These are phyloP conservation scores for Eptatretus burgeri DNA, from an alignment of 2,113 vertebrate species.

Conservation along the genomic window DNA sequence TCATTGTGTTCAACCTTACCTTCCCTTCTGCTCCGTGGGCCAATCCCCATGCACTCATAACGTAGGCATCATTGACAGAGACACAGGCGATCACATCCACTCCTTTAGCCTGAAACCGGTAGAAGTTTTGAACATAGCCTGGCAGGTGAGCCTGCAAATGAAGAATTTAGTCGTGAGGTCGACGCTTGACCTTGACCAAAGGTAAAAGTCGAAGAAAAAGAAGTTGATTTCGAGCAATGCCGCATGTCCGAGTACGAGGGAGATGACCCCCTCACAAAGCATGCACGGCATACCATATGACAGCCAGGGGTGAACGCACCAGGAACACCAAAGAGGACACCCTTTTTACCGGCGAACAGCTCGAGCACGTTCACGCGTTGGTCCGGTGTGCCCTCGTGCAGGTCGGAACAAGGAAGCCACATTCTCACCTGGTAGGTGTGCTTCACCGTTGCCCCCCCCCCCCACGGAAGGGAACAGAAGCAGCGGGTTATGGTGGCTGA, in stretches of 20 bases:
- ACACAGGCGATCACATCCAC: conserved; percentile 34
- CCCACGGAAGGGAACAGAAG: too few relatives aligned
- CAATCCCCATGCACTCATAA: conserved; percentile 42
- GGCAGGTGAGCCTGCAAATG: conserved; percentile 25
- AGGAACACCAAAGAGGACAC: conserved; percentile 45
- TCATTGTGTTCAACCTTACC: too few relatives aligned
- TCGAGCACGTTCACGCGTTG: conserved; percentile 30
- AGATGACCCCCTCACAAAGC: too few relatives aligned
- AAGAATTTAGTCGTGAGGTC: too few relatives aligned
- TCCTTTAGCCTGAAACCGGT: conserved; percentile 25
- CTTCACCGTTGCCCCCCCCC: too few relatives aligned
- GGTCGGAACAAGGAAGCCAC: conserved; percentile 26
- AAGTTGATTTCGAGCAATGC: too few relatives aligned
- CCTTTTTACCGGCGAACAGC: conserved; percentile 45
- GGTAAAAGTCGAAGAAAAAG: too few relatives aligned
- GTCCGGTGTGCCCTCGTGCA: conserved; percentile 35
- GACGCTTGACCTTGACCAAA: too few relatives aligned
- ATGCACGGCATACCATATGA: conserved; percentile 23
- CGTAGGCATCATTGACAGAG: conserved; percentile 47
- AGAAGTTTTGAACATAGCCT: conserved; percentile 31
- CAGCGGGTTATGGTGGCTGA: too few relatives aligned
- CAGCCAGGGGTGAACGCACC: conserved; percentile 63
- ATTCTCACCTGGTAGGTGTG: conserved; percentile 25
- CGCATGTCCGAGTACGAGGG: too few relatives aligned
- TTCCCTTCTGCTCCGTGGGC: conserved; percentile 29